Percentiles rank a stretch among this genome's conserved stretches.
These are phyloP conservation scores for Ostrea denselamellosa DNA, from an alignment of 1,140 invertebrate species.

Conservation along the genomic window DNA sequence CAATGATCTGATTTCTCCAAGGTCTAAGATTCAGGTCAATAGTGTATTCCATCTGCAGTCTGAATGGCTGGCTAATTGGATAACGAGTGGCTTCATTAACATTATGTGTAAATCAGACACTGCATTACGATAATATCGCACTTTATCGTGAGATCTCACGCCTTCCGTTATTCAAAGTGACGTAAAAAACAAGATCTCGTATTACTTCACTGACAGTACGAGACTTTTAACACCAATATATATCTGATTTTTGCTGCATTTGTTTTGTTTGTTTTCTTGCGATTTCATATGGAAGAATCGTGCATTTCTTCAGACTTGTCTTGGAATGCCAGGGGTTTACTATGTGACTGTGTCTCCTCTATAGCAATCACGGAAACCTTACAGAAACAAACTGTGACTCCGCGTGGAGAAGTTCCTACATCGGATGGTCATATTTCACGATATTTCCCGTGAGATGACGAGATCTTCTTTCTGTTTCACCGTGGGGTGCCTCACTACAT, in stretches of 20 bases:
- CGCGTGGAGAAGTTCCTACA: no score
- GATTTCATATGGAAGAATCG: no score
- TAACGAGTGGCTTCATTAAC: neutral
- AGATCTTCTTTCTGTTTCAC: neutral
- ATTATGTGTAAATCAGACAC: neutral
- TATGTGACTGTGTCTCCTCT: no score
- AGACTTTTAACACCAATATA: no score
- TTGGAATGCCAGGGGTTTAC: no score
- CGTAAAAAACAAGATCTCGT: neutral
- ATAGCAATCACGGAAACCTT: no score
- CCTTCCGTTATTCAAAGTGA: neutral
- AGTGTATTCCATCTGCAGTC: no score
- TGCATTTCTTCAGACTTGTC: no score
- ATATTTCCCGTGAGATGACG: neutral
- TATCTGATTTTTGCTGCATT: no score
- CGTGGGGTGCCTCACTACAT: neutral
- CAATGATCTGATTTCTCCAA: neutral
- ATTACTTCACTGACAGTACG: neutral
- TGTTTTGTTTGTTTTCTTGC: no score
- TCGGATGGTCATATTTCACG: neutral
- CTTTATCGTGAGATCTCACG: constrained; percentile 8
- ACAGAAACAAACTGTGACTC: no score
- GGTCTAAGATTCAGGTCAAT: no score
- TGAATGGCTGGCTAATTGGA: neutral
- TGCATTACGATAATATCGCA: neutral